Conservation (phyloP, 2,888 invertebrate genomes). For the Adelphocoris suturalis region DNA sequence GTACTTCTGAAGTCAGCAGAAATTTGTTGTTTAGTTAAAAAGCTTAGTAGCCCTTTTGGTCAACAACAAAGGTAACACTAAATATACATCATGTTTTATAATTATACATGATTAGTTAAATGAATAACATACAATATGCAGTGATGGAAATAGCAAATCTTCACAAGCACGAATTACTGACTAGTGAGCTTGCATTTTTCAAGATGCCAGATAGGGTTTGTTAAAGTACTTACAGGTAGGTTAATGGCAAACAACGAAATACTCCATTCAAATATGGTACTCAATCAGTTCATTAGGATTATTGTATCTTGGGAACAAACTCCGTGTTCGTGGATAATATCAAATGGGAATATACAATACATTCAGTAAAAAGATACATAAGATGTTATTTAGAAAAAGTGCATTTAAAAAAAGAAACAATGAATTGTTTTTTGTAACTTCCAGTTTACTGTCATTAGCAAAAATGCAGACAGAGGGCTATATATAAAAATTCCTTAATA, state of each 20-base stretch:
- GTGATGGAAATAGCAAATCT: neutral
- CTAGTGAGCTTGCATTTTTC: neutral
- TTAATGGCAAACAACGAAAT: too few species aligned
- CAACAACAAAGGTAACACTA: neutral
- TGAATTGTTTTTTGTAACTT: neutral
- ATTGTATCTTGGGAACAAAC: neutral
- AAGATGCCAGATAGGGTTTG: neutral
- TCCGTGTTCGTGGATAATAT: neutral
- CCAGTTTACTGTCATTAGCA: neutral
- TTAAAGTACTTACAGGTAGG: neutral
- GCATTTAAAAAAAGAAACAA: neutral
- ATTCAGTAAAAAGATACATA: neutral
- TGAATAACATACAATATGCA: neutral
- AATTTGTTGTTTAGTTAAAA: neutral
- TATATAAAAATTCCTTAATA: neutral
- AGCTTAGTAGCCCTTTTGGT: neutral
- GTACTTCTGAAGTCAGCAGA: too few species aligned
- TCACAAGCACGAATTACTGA: slow-evolving; percentile 22
- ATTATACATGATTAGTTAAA: neutral
- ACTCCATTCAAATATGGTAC: too few species aligned
- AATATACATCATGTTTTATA: neutral
- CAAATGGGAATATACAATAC: neutral
- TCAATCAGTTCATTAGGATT: too few species aligned
- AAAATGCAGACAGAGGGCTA: neutral
- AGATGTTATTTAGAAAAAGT: neutral